These are phyloP conservation scores for Acanthosoma haemorrhoidale DNA, from an alignment of 2,888 invertebrate species.

Conservation along the genomic window DNA sequence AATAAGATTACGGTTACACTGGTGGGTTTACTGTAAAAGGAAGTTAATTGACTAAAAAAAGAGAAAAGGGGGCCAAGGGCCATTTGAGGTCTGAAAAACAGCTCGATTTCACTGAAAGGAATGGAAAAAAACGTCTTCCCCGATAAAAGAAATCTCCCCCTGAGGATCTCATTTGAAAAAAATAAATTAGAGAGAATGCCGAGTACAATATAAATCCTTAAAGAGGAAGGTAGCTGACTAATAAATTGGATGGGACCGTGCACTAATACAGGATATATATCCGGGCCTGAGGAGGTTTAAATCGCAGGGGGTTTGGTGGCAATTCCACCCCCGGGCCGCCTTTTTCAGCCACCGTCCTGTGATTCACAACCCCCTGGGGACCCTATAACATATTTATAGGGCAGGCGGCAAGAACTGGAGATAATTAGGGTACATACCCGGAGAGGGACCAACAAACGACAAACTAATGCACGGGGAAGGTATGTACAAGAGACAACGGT, in stretches of 20 bases:
- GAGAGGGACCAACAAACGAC: too few species aligned
- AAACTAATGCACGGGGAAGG: too few species aligned
- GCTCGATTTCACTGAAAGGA: not conserved
- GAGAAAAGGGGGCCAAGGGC: not conserved
- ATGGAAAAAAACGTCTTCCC: not conserved
- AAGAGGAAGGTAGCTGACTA: not conserved
- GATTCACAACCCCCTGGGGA: not conserved
- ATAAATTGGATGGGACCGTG: not conserved
- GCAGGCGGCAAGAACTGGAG: too few species aligned
- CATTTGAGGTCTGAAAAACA: not conserved
- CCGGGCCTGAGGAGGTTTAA: not conserved
- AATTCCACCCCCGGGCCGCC: too few species aligned
- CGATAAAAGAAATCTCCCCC: not conserved
- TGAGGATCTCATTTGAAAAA: not conserved
- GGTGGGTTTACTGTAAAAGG: too few species aligned
- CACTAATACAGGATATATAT: slow-evolving; percentile 1
- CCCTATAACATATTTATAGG: too few species aligned
- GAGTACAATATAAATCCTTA: slow-evolving; percentile 1
- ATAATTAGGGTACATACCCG: too few species aligned
- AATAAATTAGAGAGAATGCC: slow-evolving; percentile 6
- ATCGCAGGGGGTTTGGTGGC: too few species aligned
- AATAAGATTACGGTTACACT: too few species aligned
- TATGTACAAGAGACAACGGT: too few species aligned
- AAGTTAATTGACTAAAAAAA: not conserved
- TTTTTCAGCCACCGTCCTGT: not conserved